phyloP scores from a whole-genome alignment of 2,888 invertebrate genomes.

The Limenitis arthemis region DNA sequence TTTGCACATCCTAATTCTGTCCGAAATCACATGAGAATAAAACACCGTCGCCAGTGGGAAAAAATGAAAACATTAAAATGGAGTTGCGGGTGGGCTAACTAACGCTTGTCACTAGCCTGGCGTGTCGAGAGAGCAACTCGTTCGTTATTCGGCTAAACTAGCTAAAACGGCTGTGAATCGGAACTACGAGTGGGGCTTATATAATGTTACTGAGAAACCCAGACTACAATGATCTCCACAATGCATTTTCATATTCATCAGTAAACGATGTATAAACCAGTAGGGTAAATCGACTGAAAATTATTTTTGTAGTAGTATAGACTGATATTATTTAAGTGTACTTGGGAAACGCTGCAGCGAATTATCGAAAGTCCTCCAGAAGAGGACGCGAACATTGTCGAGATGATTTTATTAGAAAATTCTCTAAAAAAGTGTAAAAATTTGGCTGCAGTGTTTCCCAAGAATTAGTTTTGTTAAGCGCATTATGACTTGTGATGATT shows the following conservation, averaged over 20 bases:
- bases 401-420: not conserved
- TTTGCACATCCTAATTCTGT: conserved; percentile 91
- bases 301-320: conserved; percentile 72
- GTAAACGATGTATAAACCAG: conserved; percentile 49
- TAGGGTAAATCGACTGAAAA: conserved; percentile 69
- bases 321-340: conserved; percentile 64
- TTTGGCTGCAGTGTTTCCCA: conserved; percentile 23
- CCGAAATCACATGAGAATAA: conserved; percentile 89
- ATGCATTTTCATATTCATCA: conserved; percentile 56
- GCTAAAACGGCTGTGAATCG: conserved; percentile 33
- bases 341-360: conserved; percentile 27
- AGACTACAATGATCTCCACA: conserved; percentile 53
- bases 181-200: conserved; percentile 31
- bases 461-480: conserved; percentile 43
- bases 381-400: not conserved
- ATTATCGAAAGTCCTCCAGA: not conserved
- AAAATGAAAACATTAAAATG: conserved; percentile 86
- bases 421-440: conserved; percentile 1
- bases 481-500: conserved; percentile 70
- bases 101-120: conserved; percentile 4
- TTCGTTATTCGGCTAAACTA: conserved; percentile 15
- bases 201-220: conserved; percentile 28
- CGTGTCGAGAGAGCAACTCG: conserved; percentile 20
- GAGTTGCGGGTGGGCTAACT: conserved; percentile 73
- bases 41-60: conserved; percentile 87